Evolutionary conservation across 2,113 vertebrate genomes (phyloP).

Genomic region (Python bivittatus): DNA sequence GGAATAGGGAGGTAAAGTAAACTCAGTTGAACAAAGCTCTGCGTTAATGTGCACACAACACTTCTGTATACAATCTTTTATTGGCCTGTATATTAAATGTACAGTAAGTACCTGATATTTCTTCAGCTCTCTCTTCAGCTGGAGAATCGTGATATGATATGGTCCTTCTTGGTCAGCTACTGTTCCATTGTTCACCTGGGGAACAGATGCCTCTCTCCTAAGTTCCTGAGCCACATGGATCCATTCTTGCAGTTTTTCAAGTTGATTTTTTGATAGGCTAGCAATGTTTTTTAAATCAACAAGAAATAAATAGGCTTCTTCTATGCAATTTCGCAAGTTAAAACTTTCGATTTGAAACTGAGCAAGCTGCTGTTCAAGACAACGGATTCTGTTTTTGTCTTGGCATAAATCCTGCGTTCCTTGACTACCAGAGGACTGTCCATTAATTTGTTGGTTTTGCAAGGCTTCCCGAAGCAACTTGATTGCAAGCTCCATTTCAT

Average conservation of each 20-base stretch:
- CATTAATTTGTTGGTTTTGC: constrained; percentile 73
- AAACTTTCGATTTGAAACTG: constrained; percentile 68
- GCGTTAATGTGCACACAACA: neutral
- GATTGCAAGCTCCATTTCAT: constrained; percentile 85
- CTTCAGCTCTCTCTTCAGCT: constrained; percentile 81
- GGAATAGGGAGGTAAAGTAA: neutral
- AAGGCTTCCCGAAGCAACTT: constrained; percentile 81
- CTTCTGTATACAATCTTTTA: constrained; percentile 2
- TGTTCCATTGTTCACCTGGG: constrained; percentile 39
- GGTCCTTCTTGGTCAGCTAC: constrained; percentile 60
- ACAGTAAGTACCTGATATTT: constrained; percentile 82
- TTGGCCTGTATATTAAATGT: constrained; percentile 23
- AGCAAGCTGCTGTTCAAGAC: constrained; percentile 71
- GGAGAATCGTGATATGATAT: constrained; percentile 71
- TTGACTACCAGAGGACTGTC: constrained; percentile 57
- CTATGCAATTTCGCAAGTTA: constrained; percentile 76
- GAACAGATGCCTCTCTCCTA: constrained; percentile 54
- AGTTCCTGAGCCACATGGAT: constrained; percentile 73
- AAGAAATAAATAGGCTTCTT: constrained; percentile 80
- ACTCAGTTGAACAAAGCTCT: neutral
- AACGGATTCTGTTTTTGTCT: constrained; percentile 67
- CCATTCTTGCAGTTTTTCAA: constrained; percentile 78
- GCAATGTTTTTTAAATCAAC: constrained; percentile 69
- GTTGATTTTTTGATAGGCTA: constrained; percentile 69
- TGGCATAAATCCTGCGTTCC: constrained; percentile 56